Base-by-base conservation (phyloP, 1,140 invertebrate genomes). In the Oedothorax gibbosus region DNA sequence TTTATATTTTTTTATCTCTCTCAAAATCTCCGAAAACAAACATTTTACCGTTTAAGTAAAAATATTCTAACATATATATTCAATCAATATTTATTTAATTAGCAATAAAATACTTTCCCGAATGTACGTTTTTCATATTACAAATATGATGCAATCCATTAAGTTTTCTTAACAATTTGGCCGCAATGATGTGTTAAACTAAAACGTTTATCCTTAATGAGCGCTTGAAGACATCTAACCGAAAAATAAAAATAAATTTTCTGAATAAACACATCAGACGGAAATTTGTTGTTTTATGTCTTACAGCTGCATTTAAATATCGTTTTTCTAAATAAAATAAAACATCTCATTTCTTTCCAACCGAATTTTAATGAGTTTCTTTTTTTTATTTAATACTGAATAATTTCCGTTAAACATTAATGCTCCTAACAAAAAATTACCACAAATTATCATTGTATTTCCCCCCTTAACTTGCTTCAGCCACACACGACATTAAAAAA, bases 251-350 rank as follows among this genome's bases (percentile, higher is more conserved):
- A 62, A 62, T 15, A 62, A 3, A 62, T 18, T 62, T 15, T 12
- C 15, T 35, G 56, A 75, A 75, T 11, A 60, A 53, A 71, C 15
- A 53, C 54, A 81, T 81, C 71, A 81, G 69, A 81, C 50, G 57
- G 78, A 65, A 71, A 81, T 81, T 81, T 81, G 54, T 56, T 53
- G 64, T 53, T 50, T 69, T 35, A 60, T 60, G 66, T 21, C 20
- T 68, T 18, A 21, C 66, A 81, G 78, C 78, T 71, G 66, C 66
- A 54, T 57, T 81, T 81, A 81, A 81, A 49, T 71, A 50, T 12
- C 62, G 69, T 80, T 80, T 81, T 71, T 71, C 14, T 15, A 14
- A 71, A 79, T 66, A 66, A 75, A 35, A 35, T 1, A 35, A 35
- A 35, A 35, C 35, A 35, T 71, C 20, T 51, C n/a, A 18, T 53